These are phyloP conservation scores for Entomobrya proxima DNA, from an alignment of 2,888 invertebrate genomes.

Conservation along the genomic window DNA sequence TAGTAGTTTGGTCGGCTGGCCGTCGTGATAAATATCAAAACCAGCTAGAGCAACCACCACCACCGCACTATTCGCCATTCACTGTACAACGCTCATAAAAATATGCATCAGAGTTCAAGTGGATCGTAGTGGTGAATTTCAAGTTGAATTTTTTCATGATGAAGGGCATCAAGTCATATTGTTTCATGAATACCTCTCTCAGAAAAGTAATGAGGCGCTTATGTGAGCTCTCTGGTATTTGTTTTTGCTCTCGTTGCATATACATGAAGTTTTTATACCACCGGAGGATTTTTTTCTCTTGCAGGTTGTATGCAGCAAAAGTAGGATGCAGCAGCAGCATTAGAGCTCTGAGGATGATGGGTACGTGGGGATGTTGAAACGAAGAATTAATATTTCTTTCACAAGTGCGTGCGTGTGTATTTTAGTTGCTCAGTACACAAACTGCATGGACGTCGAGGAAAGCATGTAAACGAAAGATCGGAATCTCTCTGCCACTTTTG, in stretches of 20 bases:
- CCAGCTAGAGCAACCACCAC: neutral
- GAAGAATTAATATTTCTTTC: neutral
- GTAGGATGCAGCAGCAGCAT: too few species aligned
- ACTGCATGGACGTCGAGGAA: neutral
- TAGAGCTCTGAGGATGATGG: too few species aligned
- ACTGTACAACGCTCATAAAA: neutral
- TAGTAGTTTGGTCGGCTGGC: neutral
- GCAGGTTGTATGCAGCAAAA: slow-evolving; percentile 5
- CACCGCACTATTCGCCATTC: slow-evolving; percentile 11
- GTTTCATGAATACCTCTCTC: neutral
- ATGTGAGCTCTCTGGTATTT: neutral
- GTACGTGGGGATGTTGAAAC: too few species aligned
- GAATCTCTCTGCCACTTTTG: neutral
- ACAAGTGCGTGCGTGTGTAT: slow-evolving; percentile 2
- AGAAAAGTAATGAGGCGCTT: neutral
- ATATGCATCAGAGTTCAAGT: slow-evolving; percentile 21
- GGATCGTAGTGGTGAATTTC: neutral
- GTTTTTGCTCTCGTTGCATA: neutral
- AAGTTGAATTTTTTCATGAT: slow-evolving; percentile 21
- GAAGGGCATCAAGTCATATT: neutral
- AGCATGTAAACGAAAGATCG: slow-evolving; percentile 3
- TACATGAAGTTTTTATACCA: neutral
- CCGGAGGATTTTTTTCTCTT: slow-evolving; percentile 33
- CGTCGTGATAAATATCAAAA: slow-evolving; percentile 4
- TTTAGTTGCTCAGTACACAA: neutral